Evolutionary conservation across 2,888 invertebrate species (phyloP).

Genomic region (Drosophila ustulata): DNA sequence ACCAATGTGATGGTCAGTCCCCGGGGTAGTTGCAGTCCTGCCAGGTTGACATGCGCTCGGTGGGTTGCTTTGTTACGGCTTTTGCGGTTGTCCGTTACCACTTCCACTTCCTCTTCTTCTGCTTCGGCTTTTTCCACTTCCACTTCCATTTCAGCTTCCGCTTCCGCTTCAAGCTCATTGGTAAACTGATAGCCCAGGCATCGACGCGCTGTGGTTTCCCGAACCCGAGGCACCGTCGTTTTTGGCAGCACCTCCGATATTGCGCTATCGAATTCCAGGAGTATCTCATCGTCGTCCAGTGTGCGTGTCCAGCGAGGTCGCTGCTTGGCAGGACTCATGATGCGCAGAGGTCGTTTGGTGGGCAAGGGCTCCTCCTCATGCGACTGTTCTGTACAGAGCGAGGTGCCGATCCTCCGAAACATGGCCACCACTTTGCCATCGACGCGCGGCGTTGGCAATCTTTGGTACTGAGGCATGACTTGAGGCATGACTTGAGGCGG

Average conservation of each 20-base stretch:
- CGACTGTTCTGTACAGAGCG: slow-evolving; percentile 72
- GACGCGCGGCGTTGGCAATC: slow-evolving; percentile 74
- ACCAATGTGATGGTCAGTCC: slow-evolving; percentile 77
- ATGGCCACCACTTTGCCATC: slow-evolving; percentile 84
- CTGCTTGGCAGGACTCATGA: slow-evolving; percentile 82
- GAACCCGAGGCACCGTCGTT: slow-evolving; percentile 24
- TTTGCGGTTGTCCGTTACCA: slow-evolving; percentile 32
- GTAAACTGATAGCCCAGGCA: slow-evolving; percentile 64
- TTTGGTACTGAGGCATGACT: slow-evolving; percentile 53
- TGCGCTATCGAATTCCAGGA: slow-evolving; percentile 83
- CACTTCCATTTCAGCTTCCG: slow-evolving; percentile 33
- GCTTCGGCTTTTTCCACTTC: slow-evolving; percentile 9
- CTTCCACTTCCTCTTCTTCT: slow-evolving; percentile 26
- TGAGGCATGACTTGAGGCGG: slow-evolving; percentile 10
- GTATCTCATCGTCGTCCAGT: slow-evolving; percentile 82
- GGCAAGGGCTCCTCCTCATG: slow-evolving; percentile 4
- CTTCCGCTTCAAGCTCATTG: slow-evolving; percentile 23
- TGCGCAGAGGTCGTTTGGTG: slow-evolving; percentile 52
- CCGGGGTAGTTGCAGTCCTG: slow-evolving; percentile 67
- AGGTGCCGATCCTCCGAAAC: slow-evolving; percentile 83
- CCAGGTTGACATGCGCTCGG: slow-evolving; percentile 49
- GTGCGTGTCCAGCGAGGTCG: slow-evolving; percentile 79
- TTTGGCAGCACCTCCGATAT: slow-evolving; percentile 84
- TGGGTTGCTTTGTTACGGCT: slow-evolving; percentile 47
- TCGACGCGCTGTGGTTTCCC: slow-evolving; percentile 44